These are phyloP conservation scores for Entelurus aequoreus DNA, from an alignment of 2,113 vertebrate species.

Conservation along the genomic window DNA sequence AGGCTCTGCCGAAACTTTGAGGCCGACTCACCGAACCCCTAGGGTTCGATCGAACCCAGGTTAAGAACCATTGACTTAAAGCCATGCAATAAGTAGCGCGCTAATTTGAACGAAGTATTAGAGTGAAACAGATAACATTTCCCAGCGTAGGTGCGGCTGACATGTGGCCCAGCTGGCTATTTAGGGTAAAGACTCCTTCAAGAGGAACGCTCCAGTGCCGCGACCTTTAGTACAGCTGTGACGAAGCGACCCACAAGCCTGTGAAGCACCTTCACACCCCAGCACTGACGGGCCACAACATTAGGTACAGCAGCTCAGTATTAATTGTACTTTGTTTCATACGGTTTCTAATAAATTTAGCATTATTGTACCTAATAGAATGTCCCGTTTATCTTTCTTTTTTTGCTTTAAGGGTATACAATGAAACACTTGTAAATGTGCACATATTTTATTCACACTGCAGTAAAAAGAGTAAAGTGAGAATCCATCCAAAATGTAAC, in stretches of 20 bases:
- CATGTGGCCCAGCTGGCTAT: constrained; percentile 61
- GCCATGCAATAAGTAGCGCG: not conserved
- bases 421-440: not conserved
- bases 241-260: not conserved
- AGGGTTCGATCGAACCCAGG: too few relatives aligned
- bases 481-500: not conserved
- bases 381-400: not conserved
- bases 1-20: too few relatives aligned
- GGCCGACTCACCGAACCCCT: too few relatives aligned
- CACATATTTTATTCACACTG: constrained; percentile 1
- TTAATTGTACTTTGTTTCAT: too few relatives aligned
- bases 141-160: constrained; percentile 26
- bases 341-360: not conserved
- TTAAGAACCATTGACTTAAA: too few relatives aligned
- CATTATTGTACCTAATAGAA: not conserved
- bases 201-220: constrained; percentile 4
- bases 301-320: not conserved
- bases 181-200: constrained; percentile 64
- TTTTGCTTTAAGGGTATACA: not conserved
- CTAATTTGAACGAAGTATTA: not conserved
- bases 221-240: constrained; percentile 51
- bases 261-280: not conserved
- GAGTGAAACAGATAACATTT: not conserved
- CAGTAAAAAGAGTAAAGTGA: not conserved
- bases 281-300: not conserved